phyloP scores from a whole-genome alignment of 2,113 vertebrate genomes.

The Trichechus manatus region DNA sequence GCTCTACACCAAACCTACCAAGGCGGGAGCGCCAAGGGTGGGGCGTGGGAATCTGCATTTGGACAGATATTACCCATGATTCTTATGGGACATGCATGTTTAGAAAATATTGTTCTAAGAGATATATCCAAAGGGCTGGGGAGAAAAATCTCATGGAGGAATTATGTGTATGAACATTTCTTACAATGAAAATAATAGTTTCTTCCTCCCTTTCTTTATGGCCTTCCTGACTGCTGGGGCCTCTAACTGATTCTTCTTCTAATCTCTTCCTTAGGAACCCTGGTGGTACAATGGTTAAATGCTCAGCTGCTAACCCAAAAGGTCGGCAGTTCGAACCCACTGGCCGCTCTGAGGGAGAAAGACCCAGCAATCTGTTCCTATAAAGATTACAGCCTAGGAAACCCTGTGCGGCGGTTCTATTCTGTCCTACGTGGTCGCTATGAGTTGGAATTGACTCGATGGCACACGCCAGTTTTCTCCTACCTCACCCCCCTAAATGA shows the following conservation, averaged over 20 bases:
- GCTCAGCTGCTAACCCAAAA: not conserved
- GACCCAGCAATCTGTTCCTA: not conserved
- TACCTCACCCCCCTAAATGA: not conserved
- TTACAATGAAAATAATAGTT: not conserved
- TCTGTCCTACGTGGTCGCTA: not conserved
- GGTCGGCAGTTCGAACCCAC: not conserved
- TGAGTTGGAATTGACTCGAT: not conserved
- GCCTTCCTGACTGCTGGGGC: not conserved
- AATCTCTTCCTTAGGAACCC: not conserved
- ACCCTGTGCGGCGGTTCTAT: not conserved
- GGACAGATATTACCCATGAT: not conserved
- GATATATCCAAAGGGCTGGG: not conserved
- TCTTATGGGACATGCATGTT: not conserved
- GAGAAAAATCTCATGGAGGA: not conserved
- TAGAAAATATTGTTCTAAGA: not conserved
- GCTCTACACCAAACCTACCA: not conserved
- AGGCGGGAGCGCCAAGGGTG: not conserved
- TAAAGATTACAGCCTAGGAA: not conserved
- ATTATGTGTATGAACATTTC: not conserved
- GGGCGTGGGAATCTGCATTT: not conserved
- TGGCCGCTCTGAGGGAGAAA: not conserved
- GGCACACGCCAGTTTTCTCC: not conserved
- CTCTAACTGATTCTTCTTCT: not conserved
- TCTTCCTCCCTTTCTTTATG: not conserved
- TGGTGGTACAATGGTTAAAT: not conserved